Conservation (phyloP, 2,888 invertebrate genomes). For the Lochmaea capreae region DNA sequence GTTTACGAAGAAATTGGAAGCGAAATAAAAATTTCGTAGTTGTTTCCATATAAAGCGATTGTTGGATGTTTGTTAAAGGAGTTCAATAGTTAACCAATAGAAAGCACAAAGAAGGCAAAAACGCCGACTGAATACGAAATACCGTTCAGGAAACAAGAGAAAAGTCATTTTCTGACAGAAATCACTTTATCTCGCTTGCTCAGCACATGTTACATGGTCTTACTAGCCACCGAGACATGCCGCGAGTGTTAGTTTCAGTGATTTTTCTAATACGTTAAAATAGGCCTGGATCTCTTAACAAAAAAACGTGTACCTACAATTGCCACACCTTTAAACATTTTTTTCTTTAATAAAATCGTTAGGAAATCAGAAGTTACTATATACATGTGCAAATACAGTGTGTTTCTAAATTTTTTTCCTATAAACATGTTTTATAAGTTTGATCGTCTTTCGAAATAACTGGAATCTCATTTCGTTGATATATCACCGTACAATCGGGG, state of each 20-base stretch:
- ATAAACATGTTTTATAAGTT: too few species aligned
- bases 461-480: too few species aligned
- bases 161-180: conserved; percentile 59
- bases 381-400: too few species aligned
- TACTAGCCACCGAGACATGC: conserved; percentile 46
- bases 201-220: conserved; percentile 60
- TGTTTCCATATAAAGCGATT: conserved; percentile 54
- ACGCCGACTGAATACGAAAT: conserved; percentile 60
- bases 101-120: conserved; percentile 56
- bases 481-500: too few species aligned
- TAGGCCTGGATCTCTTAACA: not conserved
- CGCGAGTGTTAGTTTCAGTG: conserved; percentile 29
- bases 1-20: conserved; percentile 10
- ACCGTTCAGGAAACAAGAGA: conserved; percentile 50
- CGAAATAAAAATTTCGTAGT: conserved; percentile 54
- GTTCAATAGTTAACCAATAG: conserved; percentile 59
- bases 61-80: conserved; percentile 55
- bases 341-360: not conserved
- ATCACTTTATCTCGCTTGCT: conserved; percentile 59
- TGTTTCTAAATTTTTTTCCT: too few species aligned
- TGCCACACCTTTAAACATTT: not conserved
- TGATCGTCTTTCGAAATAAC: too few species aligned
- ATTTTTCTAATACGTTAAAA: conserved; percentile 15
- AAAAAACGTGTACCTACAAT: not conserved
- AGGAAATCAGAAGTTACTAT: too few species aligned